Conservation (phyloP, 2,888 invertebrate genomes). For the Listrodromus nycthemerus region DNA sequence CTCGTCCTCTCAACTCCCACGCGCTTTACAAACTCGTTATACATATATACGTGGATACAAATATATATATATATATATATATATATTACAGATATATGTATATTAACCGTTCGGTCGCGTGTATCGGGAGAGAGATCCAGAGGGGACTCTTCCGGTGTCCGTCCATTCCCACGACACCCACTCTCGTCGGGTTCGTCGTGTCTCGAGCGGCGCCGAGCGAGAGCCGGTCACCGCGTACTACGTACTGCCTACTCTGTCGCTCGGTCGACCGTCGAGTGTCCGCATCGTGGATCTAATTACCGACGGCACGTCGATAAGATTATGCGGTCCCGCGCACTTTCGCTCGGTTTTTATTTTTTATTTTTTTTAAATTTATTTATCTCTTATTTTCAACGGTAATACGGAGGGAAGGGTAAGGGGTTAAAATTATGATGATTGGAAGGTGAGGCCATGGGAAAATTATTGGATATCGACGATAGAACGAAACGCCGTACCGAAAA, state of each 20-base stretch:
- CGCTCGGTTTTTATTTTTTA: slow-evolving; percentile 33
- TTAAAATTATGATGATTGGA: too few relatives aligned
- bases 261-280: slow-evolving; percentile 58
- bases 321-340: slow-evolving; percentile 60
- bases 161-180: slow-evolving; percentile 61
- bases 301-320: slow-evolving; percentile 58
- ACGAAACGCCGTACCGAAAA: too few relatives aligned
- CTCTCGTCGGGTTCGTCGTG: slow-evolving; percentile 32
- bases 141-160: slow-evolving; percentile 57
- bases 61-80: too few relatives aligned
- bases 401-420: not conserved
- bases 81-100: too few relatives aligned
- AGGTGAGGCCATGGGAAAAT: too few relatives aligned
- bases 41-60: too few relatives aligned
- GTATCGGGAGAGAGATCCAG: slow-evolving; percentile 32
- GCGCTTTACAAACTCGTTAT: slow-evolving; percentile 1
- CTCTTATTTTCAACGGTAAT: slow-evolving; percentile 23
- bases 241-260: slow-evolving; percentile 15
- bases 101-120: slow-evolving; percentile 6
- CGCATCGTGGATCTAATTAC: slow-evolving; percentile 65
- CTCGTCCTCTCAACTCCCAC: slow-evolving; percentile 33
- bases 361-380: slow-evolving; percentile 23
- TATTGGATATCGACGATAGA: too few relatives aligned
- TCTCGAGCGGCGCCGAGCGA: slow-evolving; percentile 42
- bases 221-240: slow-evolving; percentile 34